Evolutionary conservation across 2,888 invertebrate genomes (phyloP).

Genomic region (Lithophane semibrunnea): DNA sequence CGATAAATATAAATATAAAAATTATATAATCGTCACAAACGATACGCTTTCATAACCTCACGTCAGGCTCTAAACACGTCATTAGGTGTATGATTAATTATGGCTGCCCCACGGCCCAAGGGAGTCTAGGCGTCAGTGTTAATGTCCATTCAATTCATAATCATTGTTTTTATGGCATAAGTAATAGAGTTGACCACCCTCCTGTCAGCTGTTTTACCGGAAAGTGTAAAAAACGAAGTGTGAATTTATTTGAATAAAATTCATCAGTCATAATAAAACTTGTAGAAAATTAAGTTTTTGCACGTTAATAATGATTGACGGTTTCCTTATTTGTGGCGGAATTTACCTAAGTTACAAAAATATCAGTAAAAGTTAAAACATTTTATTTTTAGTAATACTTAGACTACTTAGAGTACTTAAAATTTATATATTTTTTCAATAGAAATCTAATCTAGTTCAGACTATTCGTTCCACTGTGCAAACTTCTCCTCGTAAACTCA

Average conservation of each 20-base stretch:
- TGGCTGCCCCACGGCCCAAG: conserved; percentile 71
- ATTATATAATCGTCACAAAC: conserved; percentile 73
- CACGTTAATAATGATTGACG: conserved; percentile 19
- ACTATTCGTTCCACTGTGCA: conserved; percentile 6
- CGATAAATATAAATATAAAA: conserved; percentile 62
- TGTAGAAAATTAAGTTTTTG: conserved; percentile 25
- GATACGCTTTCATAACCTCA: conserved; percentile 68
- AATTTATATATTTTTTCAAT: neutral
- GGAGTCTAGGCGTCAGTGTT: conserved; percentile 81
- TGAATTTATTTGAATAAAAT: conserved; percentile 60
- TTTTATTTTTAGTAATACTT: too few species aligned
- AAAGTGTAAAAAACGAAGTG: conserved; percentile 57
- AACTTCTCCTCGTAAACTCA: neutral
- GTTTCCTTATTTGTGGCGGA: neutral
- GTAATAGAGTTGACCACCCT: conserved; percentile 72
- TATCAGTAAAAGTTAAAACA: neutral
- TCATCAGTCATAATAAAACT: conserved; percentile 14
- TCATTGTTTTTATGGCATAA: conserved; percentile 71
- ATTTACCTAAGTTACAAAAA: neutral
- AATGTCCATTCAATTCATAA: conserved; percentile 83
- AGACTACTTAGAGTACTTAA: too few species aligned
- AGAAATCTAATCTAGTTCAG: neutral
- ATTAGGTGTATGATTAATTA: conserved; percentile 84
- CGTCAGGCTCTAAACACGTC: conserved; percentile 74
- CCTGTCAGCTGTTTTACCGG: conserved; percentile 57